Conservation (phyloP, 2,888 invertebrate genomes). For the Loripinus fragilis region DNA sequence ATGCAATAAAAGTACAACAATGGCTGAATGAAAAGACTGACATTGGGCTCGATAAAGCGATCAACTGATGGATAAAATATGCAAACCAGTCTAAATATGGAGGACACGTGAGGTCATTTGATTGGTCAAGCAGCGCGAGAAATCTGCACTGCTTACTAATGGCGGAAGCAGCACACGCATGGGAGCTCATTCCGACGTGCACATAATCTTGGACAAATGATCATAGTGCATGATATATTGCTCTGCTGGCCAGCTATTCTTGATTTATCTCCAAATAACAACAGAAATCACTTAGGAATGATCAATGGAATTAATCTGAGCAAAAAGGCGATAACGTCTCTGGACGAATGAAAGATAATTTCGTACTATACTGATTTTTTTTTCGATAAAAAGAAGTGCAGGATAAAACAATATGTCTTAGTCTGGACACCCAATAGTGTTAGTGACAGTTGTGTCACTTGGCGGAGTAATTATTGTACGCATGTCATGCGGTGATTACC, state of each 20-base stretch:
- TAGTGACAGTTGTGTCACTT: neutral
- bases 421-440: neutral
- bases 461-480: neutral
- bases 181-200: constrained; percentile 16
- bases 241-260: constrained; percentile 4
- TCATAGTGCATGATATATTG: neutral
- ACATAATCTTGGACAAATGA: constrained; percentile 20
- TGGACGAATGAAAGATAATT: neutral
- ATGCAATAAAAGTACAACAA: constrained; percentile 11
- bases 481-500: constrained; percentile 7
- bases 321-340: neutral
- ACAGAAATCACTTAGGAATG: constrained; percentile 19
- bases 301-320: constrained; percentile 1
- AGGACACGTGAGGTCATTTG: constrained; percentile 4
- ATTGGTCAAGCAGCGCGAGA: constrained; percentile 1
- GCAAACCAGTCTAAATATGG: constrained; percentile 2
- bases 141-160: neutral
- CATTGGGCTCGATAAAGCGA: neutral
- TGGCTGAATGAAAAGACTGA: constrained; percentile 1
- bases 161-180: neutral
- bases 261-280: constrained; percentile 20
- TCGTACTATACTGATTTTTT: neutral
- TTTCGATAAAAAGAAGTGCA: neutral
- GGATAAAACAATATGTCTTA: too few relatives aligned
- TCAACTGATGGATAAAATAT: constrained; percentile 18